Conservation (phyloP, 2,888 invertebrate genomes). For the Tetranychus piercei region DNA sequence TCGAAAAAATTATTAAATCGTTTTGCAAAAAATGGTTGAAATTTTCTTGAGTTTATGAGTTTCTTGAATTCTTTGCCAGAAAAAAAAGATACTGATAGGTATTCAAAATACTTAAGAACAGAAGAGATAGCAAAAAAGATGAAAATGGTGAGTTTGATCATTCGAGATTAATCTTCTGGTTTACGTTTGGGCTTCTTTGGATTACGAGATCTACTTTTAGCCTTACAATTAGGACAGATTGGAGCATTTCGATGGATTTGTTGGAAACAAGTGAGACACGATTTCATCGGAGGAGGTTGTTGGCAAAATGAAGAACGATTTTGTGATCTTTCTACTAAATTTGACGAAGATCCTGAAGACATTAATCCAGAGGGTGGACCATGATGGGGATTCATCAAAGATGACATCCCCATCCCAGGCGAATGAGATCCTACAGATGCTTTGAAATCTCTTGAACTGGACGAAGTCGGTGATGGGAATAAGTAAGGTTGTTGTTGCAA, state of each 20-base stretch:
- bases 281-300: constrained; percentile 42
- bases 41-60: no score
- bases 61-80: no score
- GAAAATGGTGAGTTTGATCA: background rate
- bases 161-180: constrained; percentile 25
- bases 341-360: background rate
- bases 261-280: constrained; percentile 82
- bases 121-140: background rate
- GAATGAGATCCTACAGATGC: background rate
- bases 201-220: constrained; percentile 90
- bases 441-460: background rate
- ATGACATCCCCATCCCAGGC: background rate
- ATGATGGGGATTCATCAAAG: background rate
- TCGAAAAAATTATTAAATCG: no score
- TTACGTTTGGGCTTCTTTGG: constrained; percentile 81
- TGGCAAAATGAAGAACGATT: constrained; percentile 32
- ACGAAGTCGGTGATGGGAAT: background rate
- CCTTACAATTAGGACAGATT: constrained; percentile 96
- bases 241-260: constrained; percentile 97
- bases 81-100: no score
- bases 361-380: background rate
- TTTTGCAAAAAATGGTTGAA: no score
- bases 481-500: background rate
- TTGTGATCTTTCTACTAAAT: constrained; percentile 19
- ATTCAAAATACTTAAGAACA: background rate